Evolutionary conservation across 2,888 invertebrate species (phyloP).

Genomic region (Drosophila nr. perissopoda): DNA sequence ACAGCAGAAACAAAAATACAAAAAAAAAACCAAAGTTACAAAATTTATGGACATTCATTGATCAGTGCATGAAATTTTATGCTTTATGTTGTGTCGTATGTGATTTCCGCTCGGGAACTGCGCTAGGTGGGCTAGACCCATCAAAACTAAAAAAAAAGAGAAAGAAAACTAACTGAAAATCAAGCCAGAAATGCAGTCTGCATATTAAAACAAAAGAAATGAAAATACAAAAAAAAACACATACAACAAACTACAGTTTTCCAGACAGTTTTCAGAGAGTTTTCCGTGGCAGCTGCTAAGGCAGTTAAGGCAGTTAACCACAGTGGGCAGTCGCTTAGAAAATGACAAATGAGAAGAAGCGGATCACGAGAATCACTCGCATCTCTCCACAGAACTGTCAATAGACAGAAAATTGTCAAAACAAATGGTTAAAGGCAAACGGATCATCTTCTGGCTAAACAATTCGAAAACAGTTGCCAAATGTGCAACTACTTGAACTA

Average conservation of each 20-base stretch:
- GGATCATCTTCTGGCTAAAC: slow-evolving; percentile 44
- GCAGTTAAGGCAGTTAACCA: slow-evolving; percentile 6
- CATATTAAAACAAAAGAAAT: slow-evolving; percentile 69
- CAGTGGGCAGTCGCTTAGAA: slow-evolving; percentile 27
- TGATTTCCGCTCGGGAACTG: slow-evolving; percentile 76
- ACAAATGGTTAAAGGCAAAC: slow-evolving; percentile 48
- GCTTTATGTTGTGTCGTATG: slow-evolving; percentile 77
- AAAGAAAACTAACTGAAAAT: slow-evolving; percentile 55
- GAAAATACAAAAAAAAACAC: not conserved
- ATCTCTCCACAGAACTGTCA: slow-evolving; percentile 42
- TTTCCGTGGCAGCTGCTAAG: slow-evolving; percentile 36
- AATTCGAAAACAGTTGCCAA: slow-evolving; percentile 80
- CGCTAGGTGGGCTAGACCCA: slow-evolving; percentile 71
- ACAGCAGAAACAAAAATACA: slow-evolving; percentile 28
- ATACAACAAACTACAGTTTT: slow-evolving; percentile 1
- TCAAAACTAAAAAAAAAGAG: slow-evolving; percentile 49
- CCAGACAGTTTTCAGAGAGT: slow-evolving; percentile 18
- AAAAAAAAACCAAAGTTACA: slow-evolving; percentile 46
- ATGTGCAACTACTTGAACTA: slow-evolving; percentile 60
- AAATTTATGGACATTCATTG: slow-evolving; percentile 74
- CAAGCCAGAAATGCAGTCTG: slow-evolving; percentile 66
- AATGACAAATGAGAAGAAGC: slow-evolving; percentile 72
- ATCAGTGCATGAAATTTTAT: slow-evolving; percentile 74
- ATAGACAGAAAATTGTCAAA: slow-evolving; percentile 52
- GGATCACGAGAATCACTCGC: slow-evolving; percentile 13